Evolutionary conservation across 2,113 vertebrate genomes (phyloP).

Genomic region (Pygathrix nemaeus): DNA sequence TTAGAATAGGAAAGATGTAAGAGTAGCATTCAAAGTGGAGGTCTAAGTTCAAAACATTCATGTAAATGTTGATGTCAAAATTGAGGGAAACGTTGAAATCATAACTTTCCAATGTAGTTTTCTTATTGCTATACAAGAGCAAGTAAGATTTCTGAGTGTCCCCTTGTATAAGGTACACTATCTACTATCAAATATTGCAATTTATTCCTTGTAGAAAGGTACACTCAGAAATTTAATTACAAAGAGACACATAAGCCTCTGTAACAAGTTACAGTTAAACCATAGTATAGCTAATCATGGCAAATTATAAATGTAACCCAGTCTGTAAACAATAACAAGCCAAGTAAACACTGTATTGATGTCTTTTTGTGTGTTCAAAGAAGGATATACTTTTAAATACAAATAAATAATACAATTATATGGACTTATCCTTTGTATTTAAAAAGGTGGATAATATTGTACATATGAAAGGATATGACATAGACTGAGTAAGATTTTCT

Average conservation of each 20-base stretch:
- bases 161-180: not conserved
- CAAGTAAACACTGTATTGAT: not conserved
- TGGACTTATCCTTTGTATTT: not conserved
- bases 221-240: no score
- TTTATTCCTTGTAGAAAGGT: no score
- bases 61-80: not conserved
- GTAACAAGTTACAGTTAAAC: not conserved
- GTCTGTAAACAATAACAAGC: not conserved
- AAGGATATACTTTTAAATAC: not conserved
- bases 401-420: not conserved
- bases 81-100: not conserved
- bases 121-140: not conserved
- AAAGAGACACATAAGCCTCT: not conserved
- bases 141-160: not conserved
- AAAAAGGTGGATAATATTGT: not conserved
- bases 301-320: not conserved
- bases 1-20: not conserved
- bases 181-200: no score
- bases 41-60: not conserved
- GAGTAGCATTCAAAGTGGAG: accelerated
- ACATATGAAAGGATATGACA: not conserved
- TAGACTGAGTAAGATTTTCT: not conserved
- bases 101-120: not conserved
- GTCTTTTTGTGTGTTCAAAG: not conserved
- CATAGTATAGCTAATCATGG: not conserved